Conservation (phyloP, 1,140 invertebrate species). For the silkworm (Bombyx mori) region DNA sequence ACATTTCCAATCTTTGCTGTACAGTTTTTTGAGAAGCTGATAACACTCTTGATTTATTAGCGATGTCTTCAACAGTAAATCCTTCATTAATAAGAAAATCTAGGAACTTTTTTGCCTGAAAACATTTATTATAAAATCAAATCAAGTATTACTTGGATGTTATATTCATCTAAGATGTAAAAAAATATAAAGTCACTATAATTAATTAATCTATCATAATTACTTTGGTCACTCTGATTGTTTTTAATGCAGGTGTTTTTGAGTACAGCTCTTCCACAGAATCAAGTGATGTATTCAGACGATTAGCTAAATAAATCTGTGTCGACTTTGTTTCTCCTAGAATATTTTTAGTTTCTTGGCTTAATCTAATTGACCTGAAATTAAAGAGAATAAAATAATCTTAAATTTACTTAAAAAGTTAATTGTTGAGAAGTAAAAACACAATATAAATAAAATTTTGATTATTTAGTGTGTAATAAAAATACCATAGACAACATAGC, state of each 20-base stretch:
- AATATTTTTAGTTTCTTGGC: conserved; percentile 51
- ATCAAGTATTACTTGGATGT: too few relatives aligned
- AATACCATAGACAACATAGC: too few relatives aligned
- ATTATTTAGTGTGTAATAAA: too few relatives aligned
- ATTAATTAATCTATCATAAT: too few relatives aligned
- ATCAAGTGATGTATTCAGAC: conserved; percentile 47
- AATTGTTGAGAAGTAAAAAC: too few relatives aligned
- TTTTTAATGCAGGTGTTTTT: conserved; percentile 50
- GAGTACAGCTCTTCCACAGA: conserved; percentile 50
- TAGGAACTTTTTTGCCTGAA: conserved; percentile 57
- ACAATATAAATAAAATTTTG: too few relatives aligned
- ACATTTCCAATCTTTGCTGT: conserved; percentile 42
- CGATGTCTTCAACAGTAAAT: conserved; percentile 52
- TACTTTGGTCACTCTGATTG: conserved; percentile 55
- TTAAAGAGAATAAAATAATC: background rate
- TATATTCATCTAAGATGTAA: too few relatives aligned
- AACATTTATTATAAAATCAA: conserved; percentile 10
- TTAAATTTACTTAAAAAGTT: background rate
- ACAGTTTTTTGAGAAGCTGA: conserved; percentile 57
- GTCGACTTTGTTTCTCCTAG: conserved; percentile 51
- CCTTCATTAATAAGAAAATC: conserved; percentile 59
- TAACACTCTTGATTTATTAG: conserved; percentile 50
- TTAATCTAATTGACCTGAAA: conserved; percentile 47
- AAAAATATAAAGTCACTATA: too few relatives aligned
- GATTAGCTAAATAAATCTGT: conserved; percentile 51